A percentile compares a stretch with the other conserved stretches of the same genome.
Conservation (phyloP, 2,888 invertebrate species). For the Heteropelma amictum region DNA sequence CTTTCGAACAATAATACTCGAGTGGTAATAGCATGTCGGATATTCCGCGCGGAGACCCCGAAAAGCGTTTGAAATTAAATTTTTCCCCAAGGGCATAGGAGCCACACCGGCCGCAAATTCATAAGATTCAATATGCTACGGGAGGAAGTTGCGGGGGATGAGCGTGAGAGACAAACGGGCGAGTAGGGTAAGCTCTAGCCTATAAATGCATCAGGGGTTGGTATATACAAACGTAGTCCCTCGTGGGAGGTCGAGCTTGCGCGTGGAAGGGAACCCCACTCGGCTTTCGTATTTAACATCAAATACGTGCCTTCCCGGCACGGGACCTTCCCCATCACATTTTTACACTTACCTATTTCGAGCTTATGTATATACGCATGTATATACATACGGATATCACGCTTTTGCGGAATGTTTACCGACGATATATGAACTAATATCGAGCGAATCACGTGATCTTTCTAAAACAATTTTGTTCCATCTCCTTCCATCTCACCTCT, state of each 20-base stretch:
- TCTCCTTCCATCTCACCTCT: background rate
- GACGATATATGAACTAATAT: slow-evolving; percentile 75
- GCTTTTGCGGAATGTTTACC: slow-evolving; percentile 65
- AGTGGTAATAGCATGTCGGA: background rate
- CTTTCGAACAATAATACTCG: background rate
- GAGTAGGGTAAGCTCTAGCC: slow-evolving; percentile 32
- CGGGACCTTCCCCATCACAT: slow-evolving; percentile 32
- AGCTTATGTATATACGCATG: background rate
- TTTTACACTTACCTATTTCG: slow-evolving; percentile 28
- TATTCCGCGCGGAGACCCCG: slow-evolving; percentile 4
- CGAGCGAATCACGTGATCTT: slow-evolving; percentile 68
- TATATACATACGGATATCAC: slow-evolving; percentile 2
- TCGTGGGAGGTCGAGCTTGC: slow-evolving; percentile 33
- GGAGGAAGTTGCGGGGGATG: slow-evolving; percentile 6
- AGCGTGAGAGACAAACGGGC: slow-evolving; percentile 4
- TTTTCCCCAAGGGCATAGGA: slow-evolving; percentile 55
- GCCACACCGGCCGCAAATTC: slow-evolving; percentile 71
- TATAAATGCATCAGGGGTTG: too few species aligned
- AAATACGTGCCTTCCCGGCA: slow-evolving; percentile 67
- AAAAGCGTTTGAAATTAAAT: slow-evolving; percentile 73
- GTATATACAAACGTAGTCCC: too few species aligned
- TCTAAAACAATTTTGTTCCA: slow-evolving; percentile 9
- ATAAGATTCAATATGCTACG: slow-evolving; percentile 76
- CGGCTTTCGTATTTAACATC: slow-evolving; percentile 72
- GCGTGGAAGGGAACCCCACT: slow-evolving; percentile 42